A percentile compares a stretch with the other conserved stretches of the same genome.
phyloP scores from a whole-genome alignment of 1,140 invertebrate genomes.

The Coptotermes formosanus region DNA sequence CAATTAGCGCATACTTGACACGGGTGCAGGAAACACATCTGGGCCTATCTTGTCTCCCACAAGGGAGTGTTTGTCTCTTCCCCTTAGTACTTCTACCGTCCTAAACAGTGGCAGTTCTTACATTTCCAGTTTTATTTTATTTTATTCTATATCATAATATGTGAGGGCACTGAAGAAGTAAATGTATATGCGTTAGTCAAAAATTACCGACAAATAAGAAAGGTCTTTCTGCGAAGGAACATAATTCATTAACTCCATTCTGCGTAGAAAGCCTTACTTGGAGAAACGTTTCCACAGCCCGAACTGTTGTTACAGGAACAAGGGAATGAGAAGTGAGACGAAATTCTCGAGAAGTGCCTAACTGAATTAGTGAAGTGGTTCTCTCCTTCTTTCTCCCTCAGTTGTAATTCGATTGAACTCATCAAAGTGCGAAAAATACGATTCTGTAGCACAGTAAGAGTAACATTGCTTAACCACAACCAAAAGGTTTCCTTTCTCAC shows the following conservation, averaged over 20 bases:
- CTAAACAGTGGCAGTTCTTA: no score
- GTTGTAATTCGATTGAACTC: conserved; percentile 18
- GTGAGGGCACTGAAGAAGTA: no score
- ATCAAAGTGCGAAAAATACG: conserved; percentile 24
- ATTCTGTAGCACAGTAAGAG: background rate
- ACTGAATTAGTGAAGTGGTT: background rate
- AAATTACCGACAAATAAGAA: background rate
- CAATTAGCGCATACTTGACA: no score
- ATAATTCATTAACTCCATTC: background rate
- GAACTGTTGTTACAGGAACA: background rate
- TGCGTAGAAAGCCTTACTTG: background rate
- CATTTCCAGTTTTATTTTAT: no score
- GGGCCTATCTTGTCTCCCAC: no score
- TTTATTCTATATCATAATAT: no score
- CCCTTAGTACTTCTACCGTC: no score
- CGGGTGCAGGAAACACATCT: no score
- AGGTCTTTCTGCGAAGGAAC: background rate
- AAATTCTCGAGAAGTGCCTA: background rate
- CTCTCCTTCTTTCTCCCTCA: background rate
- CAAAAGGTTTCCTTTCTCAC: background rate
- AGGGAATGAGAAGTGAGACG: background rate
- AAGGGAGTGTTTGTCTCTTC: no score
- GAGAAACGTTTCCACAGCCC: background rate
- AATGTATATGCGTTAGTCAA: background rate
- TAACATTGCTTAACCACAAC: background rate